Percentiles rank a stretch among this genome's conserved stretches.
phyloP scores from a whole-genome alignment of 2,888 invertebrate genomes.

The Plemyria rubiginata region DNA sequence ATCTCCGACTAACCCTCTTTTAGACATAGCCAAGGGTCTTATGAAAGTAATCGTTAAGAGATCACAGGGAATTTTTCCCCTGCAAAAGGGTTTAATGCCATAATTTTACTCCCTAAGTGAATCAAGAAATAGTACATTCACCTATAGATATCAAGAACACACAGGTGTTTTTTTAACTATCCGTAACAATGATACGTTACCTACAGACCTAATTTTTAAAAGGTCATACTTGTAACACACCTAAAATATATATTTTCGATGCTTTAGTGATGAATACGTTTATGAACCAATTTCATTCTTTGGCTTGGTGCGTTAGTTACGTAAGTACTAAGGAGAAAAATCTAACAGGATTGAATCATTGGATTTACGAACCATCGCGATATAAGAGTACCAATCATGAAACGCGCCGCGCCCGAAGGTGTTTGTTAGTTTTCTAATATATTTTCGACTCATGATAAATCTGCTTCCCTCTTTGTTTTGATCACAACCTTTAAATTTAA shows the following conservation, averaged over 20 bases:
- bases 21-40: background rate
- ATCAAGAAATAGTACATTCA: background rate
- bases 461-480: constrained; percentile 21
- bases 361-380: background rate
- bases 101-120: background rate
- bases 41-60: background rate
- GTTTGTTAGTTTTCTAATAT: background rate
- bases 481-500: constrained; percentile 42
- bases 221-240: background rate
- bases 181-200: background rate
- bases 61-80: background rate
- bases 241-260: background rate
- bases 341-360: background rate
- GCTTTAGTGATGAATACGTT: background rate
- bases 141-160: constrained; percentile 3
- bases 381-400: background rate
- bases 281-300: background rate
- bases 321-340: background rate
- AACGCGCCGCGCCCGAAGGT: background rate
- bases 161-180: background rate
- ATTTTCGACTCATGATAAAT: constrained; percentile 4
- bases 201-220: background rate
- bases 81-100: background rate
- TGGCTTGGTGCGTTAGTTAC: background rate
- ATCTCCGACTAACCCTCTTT: background rate